phyloP scores from a whole-genome alignment of 2,888 invertebrate genomes.

The Hoplodrina ambigua region DNA sequence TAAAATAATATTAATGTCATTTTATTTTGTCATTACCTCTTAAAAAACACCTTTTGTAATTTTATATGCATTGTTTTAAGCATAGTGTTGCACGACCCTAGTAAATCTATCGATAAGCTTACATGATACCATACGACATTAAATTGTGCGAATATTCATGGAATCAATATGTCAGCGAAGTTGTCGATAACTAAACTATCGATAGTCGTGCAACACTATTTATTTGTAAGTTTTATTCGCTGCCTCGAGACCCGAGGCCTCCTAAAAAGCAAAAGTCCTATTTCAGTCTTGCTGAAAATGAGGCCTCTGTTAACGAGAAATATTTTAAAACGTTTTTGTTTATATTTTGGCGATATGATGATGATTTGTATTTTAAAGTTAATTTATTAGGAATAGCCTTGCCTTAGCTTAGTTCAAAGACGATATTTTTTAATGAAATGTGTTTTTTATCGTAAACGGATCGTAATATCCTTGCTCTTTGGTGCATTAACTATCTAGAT shows the following conservation, averaged over 20 bases:
- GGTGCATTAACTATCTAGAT: no score
- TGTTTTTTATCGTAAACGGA: no score
- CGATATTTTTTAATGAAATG: no score
- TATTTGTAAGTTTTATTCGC: background rate
- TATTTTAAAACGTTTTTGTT: background rate
- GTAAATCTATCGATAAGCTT: background rate
- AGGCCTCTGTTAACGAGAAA: conserved; percentile 2
- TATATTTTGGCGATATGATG: background rate
- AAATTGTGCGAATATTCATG: no score
- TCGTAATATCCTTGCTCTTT: no score
- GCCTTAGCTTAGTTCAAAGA: background rate
- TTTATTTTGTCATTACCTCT: no score
- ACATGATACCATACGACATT: no score
- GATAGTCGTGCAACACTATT: conserved; percentile 7
- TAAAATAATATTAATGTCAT: no score
- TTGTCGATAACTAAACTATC: background rate
- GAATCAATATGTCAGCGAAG: no score
- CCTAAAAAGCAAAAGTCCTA: conserved; percentile 9
- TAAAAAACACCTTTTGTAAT: background rate
- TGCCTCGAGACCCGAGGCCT: background rate
- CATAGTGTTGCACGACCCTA: conserved; percentile 8
- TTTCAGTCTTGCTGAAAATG: conserved; percentile 38
- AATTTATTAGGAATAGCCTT: conserved; percentile 1
- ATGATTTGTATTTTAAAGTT: conserved; percentile 1
- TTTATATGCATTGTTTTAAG: conserved; percentile 11